Conservation (phyloP, 2,888 invertebrate species). For the Ischnura elegans region DNA sequence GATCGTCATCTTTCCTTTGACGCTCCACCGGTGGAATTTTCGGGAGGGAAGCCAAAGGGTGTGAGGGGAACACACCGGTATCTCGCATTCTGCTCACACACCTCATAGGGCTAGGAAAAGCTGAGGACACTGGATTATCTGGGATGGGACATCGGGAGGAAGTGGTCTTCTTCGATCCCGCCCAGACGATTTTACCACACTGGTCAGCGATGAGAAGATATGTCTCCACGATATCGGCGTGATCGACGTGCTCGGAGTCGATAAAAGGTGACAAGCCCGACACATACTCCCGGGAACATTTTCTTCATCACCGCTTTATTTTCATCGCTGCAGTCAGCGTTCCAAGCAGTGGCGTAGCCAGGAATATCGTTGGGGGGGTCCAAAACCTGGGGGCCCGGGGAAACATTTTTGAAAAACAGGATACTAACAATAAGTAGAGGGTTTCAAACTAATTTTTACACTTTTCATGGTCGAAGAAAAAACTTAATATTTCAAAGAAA, state of each 20-base stretch:
- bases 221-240: conserved; percentile 43
- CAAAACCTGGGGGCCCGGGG: too few relatives aligned
- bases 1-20: conserved; percentile 60
- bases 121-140: conserved; percentile 4
- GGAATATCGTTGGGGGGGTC: too few relatives aligned
- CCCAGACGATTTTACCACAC: conserved; percentile 29
- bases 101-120: too few relatives aligned
- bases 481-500: too few relatives aligned
- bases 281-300: background rate
- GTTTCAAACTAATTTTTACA: too few relatives aligned
- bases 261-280: background rate
- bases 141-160: conserved; percentile 12
- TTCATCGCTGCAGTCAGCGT: background rate
- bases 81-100: too few relatives aligned
- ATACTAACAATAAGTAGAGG: too few relatives aligned
- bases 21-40: conserved; percentile 21
- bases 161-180: background rate
- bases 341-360: too few relatives aligned
- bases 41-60: conserved; percentile 51
- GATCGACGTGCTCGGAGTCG: background rate
- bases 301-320: background rate
- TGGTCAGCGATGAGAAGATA: background rate
- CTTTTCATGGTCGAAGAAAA: too few relatives aligned
- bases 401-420: too few relatives aligned
- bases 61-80: background rate